Evolutionary conservation across 2,888 invertebrate species (phyloP).

Genomic region (Agrotis ipsilon): DNA sequence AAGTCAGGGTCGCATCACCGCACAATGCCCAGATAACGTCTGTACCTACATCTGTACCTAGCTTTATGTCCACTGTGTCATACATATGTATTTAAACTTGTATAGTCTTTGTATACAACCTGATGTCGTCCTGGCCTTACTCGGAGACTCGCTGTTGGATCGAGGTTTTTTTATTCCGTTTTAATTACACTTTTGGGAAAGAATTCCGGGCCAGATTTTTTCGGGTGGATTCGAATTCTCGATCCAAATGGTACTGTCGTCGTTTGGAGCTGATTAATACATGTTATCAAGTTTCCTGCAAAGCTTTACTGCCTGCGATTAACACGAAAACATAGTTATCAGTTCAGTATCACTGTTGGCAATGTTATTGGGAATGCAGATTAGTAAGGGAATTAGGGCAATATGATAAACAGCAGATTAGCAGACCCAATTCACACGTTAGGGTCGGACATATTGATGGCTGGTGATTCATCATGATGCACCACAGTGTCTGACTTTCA

Average conservation of each 20-base stretch:
- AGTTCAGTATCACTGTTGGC: not conserved
- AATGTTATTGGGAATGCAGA: constrained; percentile 12
- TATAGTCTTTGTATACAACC: constrained; percentile 15
- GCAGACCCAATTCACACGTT: constrained; percentile 36
- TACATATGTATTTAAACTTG: constrained; percentile 10
- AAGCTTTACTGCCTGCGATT: constrained; percentile 2
- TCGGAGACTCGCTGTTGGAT: constrained; percentile 5
- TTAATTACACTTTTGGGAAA: constrained; percentile 44
- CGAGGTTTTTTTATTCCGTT: constrained; percentile 22
- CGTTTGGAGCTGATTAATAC: constrained; percentile 13
- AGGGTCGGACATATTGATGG: constrained; percentile 30
- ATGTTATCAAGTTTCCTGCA: constrained; percentile 27
- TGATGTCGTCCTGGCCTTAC: constrained; percentile 26
- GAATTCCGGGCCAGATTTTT: constrained; percentile 28
- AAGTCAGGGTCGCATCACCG: constrained; percentile 70
- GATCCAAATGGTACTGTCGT: constrained; percentile 17
- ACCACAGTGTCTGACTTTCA: constrained; percentile 50
- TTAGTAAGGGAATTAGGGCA: constrained; percentile 20
- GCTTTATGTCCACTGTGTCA: constrained; percentile 48
- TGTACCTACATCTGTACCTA: constrained; percentile 38
- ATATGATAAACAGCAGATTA: constrained; percentile 32
- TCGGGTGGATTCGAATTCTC: constrained; percentile 4
- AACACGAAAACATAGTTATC: constrained; percentile 24
- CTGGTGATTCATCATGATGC: constrained; percentile 46
- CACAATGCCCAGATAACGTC: constrained; percentile 69